These are phyloP conservation scores for Dasysyrphus albostriatus DNA, from an alignment of 2,888 invertebrate species.

Conservation along the genomic window DNA sequence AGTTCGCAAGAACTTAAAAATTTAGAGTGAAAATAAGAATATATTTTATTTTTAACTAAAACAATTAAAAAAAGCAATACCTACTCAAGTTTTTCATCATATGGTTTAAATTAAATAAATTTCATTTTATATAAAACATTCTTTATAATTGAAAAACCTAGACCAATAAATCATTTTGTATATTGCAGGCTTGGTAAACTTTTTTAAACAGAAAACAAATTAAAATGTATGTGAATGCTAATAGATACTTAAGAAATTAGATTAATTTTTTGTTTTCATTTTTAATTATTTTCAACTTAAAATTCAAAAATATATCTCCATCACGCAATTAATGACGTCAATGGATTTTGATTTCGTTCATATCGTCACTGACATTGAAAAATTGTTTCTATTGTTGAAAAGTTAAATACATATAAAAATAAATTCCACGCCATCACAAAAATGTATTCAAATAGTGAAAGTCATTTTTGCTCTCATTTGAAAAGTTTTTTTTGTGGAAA, in stretches of 20 bases:
- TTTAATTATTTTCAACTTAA: not conserved
- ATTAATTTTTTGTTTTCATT: not conserved
- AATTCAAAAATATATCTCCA: not conserved
- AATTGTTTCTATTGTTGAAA: not conserved
- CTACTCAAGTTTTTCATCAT: too few species aligned
- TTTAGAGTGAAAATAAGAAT: not conserved
- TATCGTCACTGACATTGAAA: slow-evolving; percentile 13
- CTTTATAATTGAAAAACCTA: not conserved
- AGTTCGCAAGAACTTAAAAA: not conserved
- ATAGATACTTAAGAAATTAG: not conserved
- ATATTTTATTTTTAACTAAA: not conserved
- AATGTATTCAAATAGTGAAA: not conserved
- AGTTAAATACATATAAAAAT: not conserved
- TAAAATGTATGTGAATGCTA: not conserved
- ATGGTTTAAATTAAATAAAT: not conserved
- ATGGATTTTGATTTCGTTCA: slow-evolving; percentile 1
- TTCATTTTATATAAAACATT: not conserved
- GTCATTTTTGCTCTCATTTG: not conserved
- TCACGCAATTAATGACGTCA: not conserved
- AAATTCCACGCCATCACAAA: not conserved
- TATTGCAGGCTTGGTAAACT: not conserved
- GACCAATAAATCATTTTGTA: not conserved
- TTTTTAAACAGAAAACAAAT: not conserved
- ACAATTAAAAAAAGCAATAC: too few species aligned
- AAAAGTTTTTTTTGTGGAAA: not conserved